Evolutionary conservation across 2,888 invertebrate species (phyloP).

Genomic region (Oithona nana): DNA sequence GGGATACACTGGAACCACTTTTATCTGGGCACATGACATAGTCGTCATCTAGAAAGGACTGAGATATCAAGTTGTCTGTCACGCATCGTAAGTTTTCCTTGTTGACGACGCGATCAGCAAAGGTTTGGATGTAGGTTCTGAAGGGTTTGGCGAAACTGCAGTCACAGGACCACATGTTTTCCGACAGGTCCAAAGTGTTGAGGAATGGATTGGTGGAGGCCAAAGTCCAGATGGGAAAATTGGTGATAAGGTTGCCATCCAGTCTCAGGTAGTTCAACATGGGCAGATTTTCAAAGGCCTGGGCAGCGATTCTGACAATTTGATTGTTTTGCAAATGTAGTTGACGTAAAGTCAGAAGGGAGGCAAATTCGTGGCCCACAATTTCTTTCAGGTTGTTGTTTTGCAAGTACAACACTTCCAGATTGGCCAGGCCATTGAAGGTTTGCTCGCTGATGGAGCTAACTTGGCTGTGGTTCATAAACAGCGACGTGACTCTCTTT

Average conservation of each 20-base stretch:
- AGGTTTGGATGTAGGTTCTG: neutral
- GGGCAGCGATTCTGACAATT: constrained; percentile 46
- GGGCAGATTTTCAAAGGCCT: constrained; percentile 46
- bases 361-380: constrained; percentile 47
- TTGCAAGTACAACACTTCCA: constrained; percentile 54
- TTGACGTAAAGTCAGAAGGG: constrained; percentile 47
- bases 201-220: constrained; percentile 32
- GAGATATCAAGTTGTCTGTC: neutral
- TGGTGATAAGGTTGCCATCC: constrained; percentile 49
- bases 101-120: neutral
- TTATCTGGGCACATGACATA: neutral
- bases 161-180: constrained; percentile 62
- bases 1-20: neutral
- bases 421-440: constrained; percentile 54
- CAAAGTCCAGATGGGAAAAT: constrained; percentile 50
- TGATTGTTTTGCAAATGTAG: constrained; percentile 55
- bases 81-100: neutral
- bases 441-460: constrained; percentile 53
- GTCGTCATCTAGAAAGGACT: neutral
- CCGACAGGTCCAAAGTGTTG: constrained; percentile 30
- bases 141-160: constrained; percentile 39
- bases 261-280: constrained; percentile 45
- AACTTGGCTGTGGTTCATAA: constrained; percentile 55
- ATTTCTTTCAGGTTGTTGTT: constrained; percentile 49
- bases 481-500: constrained; percentile 51